Percentiles rank a stretch among this genome's conserved stretches.
Conservation (phyloP, 1,140 invertebrate species). For the Habropoda laboriosa region DNA sequence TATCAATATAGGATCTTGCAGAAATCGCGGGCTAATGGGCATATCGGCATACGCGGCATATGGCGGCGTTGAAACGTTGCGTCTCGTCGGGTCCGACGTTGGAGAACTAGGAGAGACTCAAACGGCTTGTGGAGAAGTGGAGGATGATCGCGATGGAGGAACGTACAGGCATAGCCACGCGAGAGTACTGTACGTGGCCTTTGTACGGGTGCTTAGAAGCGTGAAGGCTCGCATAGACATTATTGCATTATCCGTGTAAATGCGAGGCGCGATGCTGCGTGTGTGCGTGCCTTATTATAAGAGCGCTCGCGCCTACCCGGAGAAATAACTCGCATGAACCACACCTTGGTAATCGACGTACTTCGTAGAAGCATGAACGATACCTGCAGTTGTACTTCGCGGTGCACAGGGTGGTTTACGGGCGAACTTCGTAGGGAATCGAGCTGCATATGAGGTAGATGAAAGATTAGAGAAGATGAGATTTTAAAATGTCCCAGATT, state of each 20-base stretch:
- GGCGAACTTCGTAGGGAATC: neutral
- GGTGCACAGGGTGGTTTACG: neutral
- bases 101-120: no score
- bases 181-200: slow-evolving; percentile 42
- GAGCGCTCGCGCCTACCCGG: slow-evolving; percentile 9
- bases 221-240: slow-evolving; percentile 63
- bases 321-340: slow-evolving; percentile 40
- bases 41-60: slow-evolving; percentile 71
- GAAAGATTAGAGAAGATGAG: neutral
- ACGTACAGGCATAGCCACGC: slow-evolving; percentile 3
- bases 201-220: slow-evolving; percentile 69
- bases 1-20: slow-evolving; percentile 75
- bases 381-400: slow-evolving; percentile 1
- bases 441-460: neutral
- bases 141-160: slow-evolving; percentile 64
- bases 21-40: slow-evolving; percentile 73
- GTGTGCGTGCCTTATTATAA: slow-evolving; percentile 42
- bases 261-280: neutral
- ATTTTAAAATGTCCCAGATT: neutral
- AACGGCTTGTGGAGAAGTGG: no score
- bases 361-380: slow-evolving; percentile 28
- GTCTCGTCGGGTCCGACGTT: slow-evolving; percentile 39
- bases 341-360: slow-evolving; percentile 47
- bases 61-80: slow-evolving; percentile 51
- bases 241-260: slow-evolving; percentile 64